Evolutionary conservation across 2,888 invertebrate genomes (phyloP).

Genomic region (Hydroisotoma schaefferi): DNA sequence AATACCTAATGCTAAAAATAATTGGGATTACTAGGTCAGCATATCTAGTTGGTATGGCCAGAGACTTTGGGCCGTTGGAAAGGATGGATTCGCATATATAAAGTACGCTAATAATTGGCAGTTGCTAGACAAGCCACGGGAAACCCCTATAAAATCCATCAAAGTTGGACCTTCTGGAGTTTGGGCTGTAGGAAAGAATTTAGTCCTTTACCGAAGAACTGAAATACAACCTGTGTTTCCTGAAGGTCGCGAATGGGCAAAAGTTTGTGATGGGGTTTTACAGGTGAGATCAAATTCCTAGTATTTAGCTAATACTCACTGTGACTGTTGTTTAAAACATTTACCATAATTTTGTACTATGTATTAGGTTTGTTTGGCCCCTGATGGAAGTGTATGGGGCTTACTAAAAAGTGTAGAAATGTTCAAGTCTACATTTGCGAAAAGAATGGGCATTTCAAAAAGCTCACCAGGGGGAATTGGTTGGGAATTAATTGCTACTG

Average conservation of each 20-base stretch:
- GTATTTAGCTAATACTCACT: not conserved
- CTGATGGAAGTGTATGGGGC: slow-evolving; percentile 68
- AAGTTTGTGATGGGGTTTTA: slow-evolving; percentile 50
- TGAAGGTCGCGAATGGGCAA: slow-evolving; percentile 75
- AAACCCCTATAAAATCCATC: slow-evolving; percentile 66
- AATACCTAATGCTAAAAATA: not conserved
- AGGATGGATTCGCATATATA: slow-evolving; percentile 74
- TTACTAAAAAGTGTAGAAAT: slow-evolving; percentile 63
- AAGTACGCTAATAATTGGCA: slow-evolving; percentile 42
- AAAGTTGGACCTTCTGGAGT: slow-evolving; percentile 69
- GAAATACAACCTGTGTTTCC: slow-evolving; percentile 72
- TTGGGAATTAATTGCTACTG: slow-evolving; percentile 57
- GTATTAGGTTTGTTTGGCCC: slow-evolving; percentile 33
- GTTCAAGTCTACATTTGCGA: slow-evolving; percentile 57
- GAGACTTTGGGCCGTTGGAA: slow-evolving; percentile 79
- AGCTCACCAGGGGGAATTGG: slow-evolving; percentile 71
- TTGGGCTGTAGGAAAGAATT: slow-evolving; percentile 70
- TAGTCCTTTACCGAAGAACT: slow-evolving; percentile 67
- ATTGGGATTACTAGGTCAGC: slow-evolving; percentile 53
- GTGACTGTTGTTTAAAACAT: not conserved
- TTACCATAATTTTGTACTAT: slow-evolving; percentile 1
- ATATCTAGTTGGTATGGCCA: slow-evolving; percentile 68
- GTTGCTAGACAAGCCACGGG: slow-evolving; percentile 63
- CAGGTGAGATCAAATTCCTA: slow-evolving; percentile 48
- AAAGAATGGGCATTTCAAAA: slow-evolving; percentile 69